phyloP scores from a whole-genome alignment of 64 coral and sea anemone genomes.

The Acropora tenuis region DNA sequence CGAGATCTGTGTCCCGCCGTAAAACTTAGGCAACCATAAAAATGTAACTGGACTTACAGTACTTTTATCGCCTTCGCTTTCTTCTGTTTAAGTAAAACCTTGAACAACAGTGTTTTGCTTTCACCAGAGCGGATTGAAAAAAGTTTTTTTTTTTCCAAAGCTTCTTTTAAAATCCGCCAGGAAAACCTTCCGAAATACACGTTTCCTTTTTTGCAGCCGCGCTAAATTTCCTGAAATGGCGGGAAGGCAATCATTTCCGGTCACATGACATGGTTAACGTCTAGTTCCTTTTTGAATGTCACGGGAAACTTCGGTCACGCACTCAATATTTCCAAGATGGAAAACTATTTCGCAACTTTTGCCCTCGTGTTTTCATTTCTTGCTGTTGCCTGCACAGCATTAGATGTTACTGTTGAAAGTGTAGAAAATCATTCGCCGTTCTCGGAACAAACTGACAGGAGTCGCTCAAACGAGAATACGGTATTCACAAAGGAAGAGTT shows the following conservation, averaged over 20 bases:
- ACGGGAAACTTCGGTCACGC: neutral
- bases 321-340: slow-evolving; percentile 10
- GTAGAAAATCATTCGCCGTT: slow-evolving; percentile 58
- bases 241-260: neutral
- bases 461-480: slow-evolving; percentile 1
- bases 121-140: too few relatives aligned
- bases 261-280: neutral
- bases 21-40: too few relatives aligned
- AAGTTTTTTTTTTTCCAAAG: too few relatives aligned
- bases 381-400: neutral
- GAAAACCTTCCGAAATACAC: too few relatives aligned
- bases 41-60: too few relatives aligned
- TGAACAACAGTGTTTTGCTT: too few relatives aligned
- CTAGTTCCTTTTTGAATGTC: neutral
- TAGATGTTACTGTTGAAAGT: slow-evolving; percentile 20
- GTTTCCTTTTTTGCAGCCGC: neutral
- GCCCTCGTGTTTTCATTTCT: neutral
- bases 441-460: slow-evolving; percentile 11
- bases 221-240: neutral
- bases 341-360: neutral
- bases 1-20: too few relatives aligned
- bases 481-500: slow-evolving; percentile 75
- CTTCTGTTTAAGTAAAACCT: too few relatives aligned
- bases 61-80: too few relatives aligned
- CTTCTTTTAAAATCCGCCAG: too few relatives aligned